phyloP scores from a whole-genome alignment of 2,113 vertebrate genomes.

The Dendrocopos noguchii region DNA sequence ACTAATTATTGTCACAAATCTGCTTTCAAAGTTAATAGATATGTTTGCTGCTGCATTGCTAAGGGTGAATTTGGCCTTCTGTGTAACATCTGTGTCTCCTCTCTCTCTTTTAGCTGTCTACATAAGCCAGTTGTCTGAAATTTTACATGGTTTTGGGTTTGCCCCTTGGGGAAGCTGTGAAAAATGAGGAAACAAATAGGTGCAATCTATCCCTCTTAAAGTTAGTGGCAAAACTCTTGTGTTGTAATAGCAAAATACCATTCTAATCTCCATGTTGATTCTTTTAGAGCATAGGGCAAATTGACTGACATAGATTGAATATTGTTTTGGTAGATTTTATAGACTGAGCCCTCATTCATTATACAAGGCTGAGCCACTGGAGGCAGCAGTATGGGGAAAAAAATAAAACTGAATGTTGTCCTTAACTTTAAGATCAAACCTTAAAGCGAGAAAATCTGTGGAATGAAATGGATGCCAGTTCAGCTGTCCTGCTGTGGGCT shows the following conservation, averaged over 20 bases:
- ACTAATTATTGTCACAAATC: background rate
- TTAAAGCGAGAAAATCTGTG: background rate
- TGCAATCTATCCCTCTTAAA: background rate
- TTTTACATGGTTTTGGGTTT: background rate
- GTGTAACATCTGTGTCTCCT: background rate
- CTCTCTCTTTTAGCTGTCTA: background rate
- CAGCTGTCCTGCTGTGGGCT: rapidly evolving
- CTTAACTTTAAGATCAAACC: background rate
- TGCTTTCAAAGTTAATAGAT: background rate
- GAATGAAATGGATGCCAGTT: background rate
- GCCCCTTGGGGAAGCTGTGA: background rate
- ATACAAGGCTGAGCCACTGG: background rate
- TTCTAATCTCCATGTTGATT: background rate
- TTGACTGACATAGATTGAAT: background rate
- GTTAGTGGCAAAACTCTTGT: background rate
- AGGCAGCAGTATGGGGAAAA: background rate
- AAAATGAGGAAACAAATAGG: background rate
- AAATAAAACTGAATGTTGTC: background rate
- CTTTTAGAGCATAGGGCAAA: background rate
- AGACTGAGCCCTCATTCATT: background rate
- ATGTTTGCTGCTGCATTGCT: background rate
- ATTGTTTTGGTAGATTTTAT: slow-evolving; percentile 10
- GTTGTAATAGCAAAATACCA: rapidly evolving
- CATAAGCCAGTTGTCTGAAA: slow-evolving; percentile 25
- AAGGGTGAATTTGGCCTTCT: background rate